Base-by-base conservation (phyloP, 2,888 invertebrate genomes). In the Lasioglossum morio region DNA sequence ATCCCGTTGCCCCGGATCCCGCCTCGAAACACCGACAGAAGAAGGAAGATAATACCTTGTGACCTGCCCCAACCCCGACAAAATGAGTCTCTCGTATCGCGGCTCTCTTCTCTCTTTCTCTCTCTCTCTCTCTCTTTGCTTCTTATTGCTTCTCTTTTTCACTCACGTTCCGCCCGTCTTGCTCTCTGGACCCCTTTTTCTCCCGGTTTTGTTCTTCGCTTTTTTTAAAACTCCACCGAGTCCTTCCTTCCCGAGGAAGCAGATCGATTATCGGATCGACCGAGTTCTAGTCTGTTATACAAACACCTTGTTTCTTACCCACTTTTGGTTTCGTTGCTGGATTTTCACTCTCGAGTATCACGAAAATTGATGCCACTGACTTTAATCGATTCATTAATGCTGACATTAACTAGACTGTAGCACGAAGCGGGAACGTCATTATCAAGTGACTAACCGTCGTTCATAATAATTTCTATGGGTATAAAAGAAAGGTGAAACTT, bases 61-160 rank as follows among this genome's bases (percentile, higher is more conserved):
- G 94, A 94, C 94, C 93, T 93, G 93, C 94, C 93, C 90, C 94
- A 94, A 93, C 91, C 92, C 91, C 92, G 89, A 91, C 91, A 81
- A 92, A 93, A 93, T 93, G 91, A 91, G 83, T 72, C 72, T 77
- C 81, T 66, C 77, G 75, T 90, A 88, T 86, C 89, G 37, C 60
- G 12, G 43, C 27, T 23, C 37, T 63, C 43, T 66, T 63, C 43
- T 66, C 34, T 76, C 75, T 74, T 72, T 74, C 70, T 46, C 19
- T 34, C 66, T 34, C 8, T 30, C 34, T 66, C 34, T 34, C 19
- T 66, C 30, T 63, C 57, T n/a, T 4, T n/a, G 2, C 37, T 16
- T n/a, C 23, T 34, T 7, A 53, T 27, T n/a, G 0, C 43, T 16
- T 30, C 23, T 34, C 30, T 63, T 27, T 66, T 34, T 73, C 75